phyloP scores from a whole-genome alignment of 1,140 invertebrate genomes.

The Drosophila pallidifrons region DNA sequence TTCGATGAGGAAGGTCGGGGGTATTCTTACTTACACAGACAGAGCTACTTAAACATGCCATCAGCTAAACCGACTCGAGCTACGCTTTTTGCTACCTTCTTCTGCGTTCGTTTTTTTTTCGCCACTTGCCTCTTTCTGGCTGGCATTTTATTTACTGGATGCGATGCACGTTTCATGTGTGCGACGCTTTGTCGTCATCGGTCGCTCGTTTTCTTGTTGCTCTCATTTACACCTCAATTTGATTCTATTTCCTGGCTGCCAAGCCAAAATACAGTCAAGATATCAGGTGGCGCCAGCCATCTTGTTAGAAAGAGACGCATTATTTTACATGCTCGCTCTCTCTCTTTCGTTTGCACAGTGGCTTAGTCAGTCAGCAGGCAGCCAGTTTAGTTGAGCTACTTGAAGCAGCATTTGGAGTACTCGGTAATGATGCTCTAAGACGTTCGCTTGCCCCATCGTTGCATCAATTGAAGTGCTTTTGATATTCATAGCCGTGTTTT shows the following conservation, averaged over 20 bases:
- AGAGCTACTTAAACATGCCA: slow-evolving; percentile 78
- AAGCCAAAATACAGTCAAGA: slow-evolving; percentile 31
- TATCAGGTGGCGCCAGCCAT: slow-evolving; percentile 27
- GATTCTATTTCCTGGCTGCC: slow-evolving; percentile 73
- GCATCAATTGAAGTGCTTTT: slow-evolving; percentile 44
- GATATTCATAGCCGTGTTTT: slow-evolving; percentile 35
- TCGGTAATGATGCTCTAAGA: slow-evolving; percentile 59
- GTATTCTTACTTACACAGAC: slow-evolving; percentile 52
- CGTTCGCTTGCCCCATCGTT: slow-evolving; percentile 21
- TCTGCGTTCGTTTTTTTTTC: background rate
- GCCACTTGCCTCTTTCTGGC: slow-evolving; percentile 24
- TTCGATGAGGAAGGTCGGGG: background rate
- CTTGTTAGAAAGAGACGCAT: slow-evolving; percentile 6
- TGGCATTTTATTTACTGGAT: slow-evolving; percentile 61
- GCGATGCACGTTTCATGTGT: slow-evolving; percentile 59
- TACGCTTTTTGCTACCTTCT: slow-evolving; percentile 32
- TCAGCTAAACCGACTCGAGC: slow-evolving; percentile 54
- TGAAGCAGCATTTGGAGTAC: slow-evolving; percentile 59
- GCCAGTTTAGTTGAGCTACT: slow-evolving; percentile 49
- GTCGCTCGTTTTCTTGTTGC: slow-evolving; percentile 60
- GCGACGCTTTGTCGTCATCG: slow-evolving; percentile 21
- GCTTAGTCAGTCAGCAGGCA: slow-evolving; percentile 1
- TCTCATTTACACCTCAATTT: slow-evolving; percentile 82
- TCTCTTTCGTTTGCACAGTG: background rate
- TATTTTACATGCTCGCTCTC: background rate